phyloP scores from a whole-genome alignment of 2,888 invertebrate genomes.

The Scaptomyza cyrtandrae region DNA sequence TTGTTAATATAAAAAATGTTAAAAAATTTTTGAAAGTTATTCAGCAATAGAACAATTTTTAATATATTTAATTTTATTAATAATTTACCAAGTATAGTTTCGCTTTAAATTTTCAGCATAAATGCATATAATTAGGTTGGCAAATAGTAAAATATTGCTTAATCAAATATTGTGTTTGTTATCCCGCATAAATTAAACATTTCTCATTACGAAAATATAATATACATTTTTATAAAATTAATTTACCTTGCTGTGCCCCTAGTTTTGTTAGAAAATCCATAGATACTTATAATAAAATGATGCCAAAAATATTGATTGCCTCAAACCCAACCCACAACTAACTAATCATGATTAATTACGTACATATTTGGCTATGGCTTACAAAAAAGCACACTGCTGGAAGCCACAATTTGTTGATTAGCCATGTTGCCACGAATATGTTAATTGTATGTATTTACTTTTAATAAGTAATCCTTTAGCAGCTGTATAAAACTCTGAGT shows the following conservation, averaged over 20 bases:
- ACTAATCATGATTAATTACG: slow-evolving; percentile 30
- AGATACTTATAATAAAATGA: too few relatives aligned
- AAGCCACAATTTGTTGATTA: slow-evolving; percentile 21
- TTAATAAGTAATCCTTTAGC: too few relatives aligned
- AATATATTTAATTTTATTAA: too few relatives aligned
- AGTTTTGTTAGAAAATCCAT: background rate
- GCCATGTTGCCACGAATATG: slow-evolving; percentile 3
- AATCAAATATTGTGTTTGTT: too few relatives aligned
- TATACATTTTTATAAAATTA: too few relatives aligned
- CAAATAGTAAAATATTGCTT: too few relatives aligned
- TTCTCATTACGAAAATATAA: too few relatives aligned
- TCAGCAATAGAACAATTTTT: background rate
- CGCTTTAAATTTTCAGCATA: too few relatives aligned
- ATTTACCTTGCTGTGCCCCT: background rate
- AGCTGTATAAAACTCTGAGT: too few relatives aligned
- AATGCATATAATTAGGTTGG: too few relatives aligned
- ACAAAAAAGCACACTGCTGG: background rate
- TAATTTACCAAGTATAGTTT: too few relatives aligned
- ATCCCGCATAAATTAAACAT: too few relatives aligned
- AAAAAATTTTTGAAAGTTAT: background rate
- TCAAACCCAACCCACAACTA: background rate
- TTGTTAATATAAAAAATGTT: background rate
- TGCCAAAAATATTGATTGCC: slow-evolving; percentile 30
- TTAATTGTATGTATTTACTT: slow-evolving; percentile 4
- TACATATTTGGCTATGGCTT: slow-evolving; percentile 6